phyloP scores from a whole-genome alignment of 2,113 vertebrate species.

The Cichladusa arquata region DNA sequence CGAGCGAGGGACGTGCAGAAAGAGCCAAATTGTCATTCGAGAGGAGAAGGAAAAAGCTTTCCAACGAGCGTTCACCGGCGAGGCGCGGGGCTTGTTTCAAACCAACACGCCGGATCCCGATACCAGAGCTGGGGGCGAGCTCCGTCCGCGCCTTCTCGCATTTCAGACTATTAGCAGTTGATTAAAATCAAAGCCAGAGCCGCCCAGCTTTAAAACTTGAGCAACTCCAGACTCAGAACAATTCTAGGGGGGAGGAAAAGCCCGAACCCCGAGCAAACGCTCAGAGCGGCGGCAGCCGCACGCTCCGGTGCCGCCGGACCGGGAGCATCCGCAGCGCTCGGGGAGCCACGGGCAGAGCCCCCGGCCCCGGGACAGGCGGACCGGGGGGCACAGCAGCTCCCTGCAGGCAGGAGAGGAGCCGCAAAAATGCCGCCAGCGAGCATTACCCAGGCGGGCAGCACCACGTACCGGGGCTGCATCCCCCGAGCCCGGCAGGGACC shows the following conservation, averaged over 20 bases:
- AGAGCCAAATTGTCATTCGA: neutral
- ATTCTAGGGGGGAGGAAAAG: rapidly evolving
- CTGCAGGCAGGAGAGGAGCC: neutral
- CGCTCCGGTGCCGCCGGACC: neutral
- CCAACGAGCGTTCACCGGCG: neutral
- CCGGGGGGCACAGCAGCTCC: rapidly evolving
- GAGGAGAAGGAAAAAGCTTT: neutral
- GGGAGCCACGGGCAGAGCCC: neutral
- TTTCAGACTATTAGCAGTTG: neutral
- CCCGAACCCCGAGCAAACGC: neutral
- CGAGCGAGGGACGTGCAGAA: rapidly evolving
- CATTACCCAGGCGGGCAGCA: neutral
- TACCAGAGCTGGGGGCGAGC: neutral
- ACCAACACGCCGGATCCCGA: neutral
- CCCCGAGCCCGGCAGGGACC: neutral
- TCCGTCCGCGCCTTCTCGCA: rapidly evolving
- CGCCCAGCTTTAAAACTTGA: neutral
- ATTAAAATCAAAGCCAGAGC: neutral
- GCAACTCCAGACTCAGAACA: neutral
- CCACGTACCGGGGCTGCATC: neutral
- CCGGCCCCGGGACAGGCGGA: neutral
- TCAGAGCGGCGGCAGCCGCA: neutral
- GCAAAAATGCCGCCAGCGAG: neutral
- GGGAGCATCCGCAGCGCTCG: neutral
- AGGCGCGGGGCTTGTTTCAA: rapidly evolving